phyloP scores from a whole-genome alignment of 2,888 invertebrate species.

The Drosophila formosana region DNA sequence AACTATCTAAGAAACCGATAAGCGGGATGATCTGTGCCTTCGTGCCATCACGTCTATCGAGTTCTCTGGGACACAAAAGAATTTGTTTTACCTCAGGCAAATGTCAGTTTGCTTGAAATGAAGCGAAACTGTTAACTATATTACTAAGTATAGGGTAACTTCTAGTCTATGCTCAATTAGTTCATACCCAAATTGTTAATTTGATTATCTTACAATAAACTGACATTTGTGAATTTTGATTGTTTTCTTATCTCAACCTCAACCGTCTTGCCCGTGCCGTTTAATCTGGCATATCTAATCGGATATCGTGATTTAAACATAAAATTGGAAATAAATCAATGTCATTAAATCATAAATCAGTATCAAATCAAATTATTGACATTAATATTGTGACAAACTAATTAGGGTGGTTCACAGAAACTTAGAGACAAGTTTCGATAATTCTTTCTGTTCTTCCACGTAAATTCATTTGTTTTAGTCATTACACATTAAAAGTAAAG shows the following conservation, averaged over 20 bases:
- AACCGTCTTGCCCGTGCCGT: not conserved
- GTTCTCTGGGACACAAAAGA: not conserved
- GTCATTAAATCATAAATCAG: not conserved
- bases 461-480: not conserved
- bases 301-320: not conserved
- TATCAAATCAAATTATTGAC: not conserved
- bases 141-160: constrained; percentile 2
- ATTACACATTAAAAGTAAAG: no score
- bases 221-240: not conserved
- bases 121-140: not conserved
- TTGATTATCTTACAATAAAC: not conserved
- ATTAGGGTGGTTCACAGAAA: not conserved
- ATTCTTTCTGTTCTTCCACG: not conserved
- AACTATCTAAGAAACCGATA: not conserved
- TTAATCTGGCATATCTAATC: constrained; percentile 10
- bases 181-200: not conserved
- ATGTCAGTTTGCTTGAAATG: not conserved
- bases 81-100: not conserved
- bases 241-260: not conserved
- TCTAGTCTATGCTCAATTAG: not conserved
- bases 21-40: no score
- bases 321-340: constrained; percentile 8
- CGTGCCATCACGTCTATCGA: not conserved
- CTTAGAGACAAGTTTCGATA: not conserved
- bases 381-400: not conserved